Evolutionary conservation across 2,113 vertebrate genomes (phyloP), one percentile per base, ranked within the genome.

Genomic region (Antechinus flavipes): DNA sequence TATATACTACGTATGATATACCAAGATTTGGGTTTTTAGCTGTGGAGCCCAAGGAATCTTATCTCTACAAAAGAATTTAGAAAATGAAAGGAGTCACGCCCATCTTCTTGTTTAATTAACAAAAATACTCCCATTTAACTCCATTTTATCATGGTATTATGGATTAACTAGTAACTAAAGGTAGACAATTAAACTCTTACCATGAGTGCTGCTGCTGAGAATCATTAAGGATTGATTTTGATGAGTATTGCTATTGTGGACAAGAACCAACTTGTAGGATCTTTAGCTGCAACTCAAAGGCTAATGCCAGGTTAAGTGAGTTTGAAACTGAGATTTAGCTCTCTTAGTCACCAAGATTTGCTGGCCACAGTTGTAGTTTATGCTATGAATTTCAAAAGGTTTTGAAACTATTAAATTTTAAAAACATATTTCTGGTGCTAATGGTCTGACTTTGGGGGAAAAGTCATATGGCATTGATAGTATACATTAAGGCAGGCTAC

Each of bases 341-440:
- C 96, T 95, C 94, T 96, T 93, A 76, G 56, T 89, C 55, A 46
- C 52, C 76, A 61, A 98, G 61, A 89, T 97, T 76, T 96, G 95
- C 93, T 94, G 14, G 14, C 50, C 42, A 0, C 2, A 46, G 93
- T 93, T 97, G 95, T 96, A 54, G 27, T 26, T 93, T 97, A 95
- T 68, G 91, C 94, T 92, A 93, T 91, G 96, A 68, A 94, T 90
- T 96, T 93, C 93, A 95, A 96, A 97, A 97, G 92, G 94, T 98
- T 97, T 93, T 93, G 92, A 98, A 97, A 89, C 0, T 24, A 94
- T 93, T 97, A 90, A 0, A 95, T 91, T 98, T 96, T 97, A 97
- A 98, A 5, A 49, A 98, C 42, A 53, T 94, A 96, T 98, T 98
- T 98, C 97, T 97, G 97, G 98, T 97, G 96, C 76, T 95, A 94